Evolutionary conservation across 2,113 vertebrate genomes (phyloP).

Genomic region (Callithrix jacchus): DNA sequence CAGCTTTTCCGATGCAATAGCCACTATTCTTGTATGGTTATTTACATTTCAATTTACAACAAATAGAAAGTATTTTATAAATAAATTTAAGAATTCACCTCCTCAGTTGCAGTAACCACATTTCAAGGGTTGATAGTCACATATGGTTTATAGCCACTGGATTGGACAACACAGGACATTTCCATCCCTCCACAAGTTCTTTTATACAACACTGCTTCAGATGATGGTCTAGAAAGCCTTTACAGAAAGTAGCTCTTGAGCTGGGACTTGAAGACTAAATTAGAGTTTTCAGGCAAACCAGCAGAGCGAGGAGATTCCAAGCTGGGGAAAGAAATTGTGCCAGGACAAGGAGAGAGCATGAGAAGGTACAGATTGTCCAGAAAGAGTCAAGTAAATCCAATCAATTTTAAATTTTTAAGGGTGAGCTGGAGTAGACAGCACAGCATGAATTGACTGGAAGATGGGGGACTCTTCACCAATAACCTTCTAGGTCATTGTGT

Average conservation of each 20-base stretch:
- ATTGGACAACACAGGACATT: neutral
- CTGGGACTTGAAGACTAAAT: neutral
- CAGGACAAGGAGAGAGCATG: neutral
- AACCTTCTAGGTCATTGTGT: too few relatives aligned
- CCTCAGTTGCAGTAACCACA: neutral
- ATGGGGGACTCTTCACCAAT: neutral
- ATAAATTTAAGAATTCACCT: neutral
- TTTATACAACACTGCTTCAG: fast-evolving
- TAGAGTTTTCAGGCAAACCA: neutral
- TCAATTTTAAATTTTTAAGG: neutral
- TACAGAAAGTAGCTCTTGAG: neutral
- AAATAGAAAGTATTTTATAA: neutral
- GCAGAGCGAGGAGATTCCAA: neutral
- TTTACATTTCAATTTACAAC: neutral
- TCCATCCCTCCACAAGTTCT: neutral
- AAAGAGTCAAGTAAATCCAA: neutral
- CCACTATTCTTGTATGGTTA: neutral
- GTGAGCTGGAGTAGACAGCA: neutral
- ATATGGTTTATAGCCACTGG: neutral
- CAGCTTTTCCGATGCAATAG: neutral
- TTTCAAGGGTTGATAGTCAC: neutral
- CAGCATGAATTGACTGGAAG: neutral
- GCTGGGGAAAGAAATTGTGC: neutral
- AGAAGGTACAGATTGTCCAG: neutral
- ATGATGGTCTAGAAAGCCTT: neutral